These are phyloP conservation scores for Galeopsomyia nigrocyanea DNA, from an alignment of 2,888 invertebrate genomes.

Conservation along the genomic window DNA sequence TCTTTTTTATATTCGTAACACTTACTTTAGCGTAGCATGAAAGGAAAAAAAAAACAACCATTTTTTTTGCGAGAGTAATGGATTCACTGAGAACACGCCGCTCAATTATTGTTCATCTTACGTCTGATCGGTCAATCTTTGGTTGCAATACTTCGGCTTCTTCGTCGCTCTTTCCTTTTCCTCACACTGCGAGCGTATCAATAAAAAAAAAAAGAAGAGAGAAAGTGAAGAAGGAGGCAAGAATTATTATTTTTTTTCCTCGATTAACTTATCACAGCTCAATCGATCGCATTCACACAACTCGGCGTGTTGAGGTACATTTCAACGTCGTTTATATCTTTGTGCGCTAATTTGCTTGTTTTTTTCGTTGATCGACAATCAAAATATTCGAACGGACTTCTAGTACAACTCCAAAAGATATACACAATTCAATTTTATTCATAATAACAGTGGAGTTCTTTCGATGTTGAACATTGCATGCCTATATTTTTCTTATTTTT, in stretches of 20 bases:
- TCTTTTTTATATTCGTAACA: background rate
- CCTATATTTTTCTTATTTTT: no score
- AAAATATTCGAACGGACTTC: background rate
- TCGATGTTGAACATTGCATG: no score
- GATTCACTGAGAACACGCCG: slow-evolving; percentile 27
- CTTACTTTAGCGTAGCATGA: background rate
- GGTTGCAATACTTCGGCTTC: slow-evolving; percentile 47
- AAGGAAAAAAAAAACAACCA: background rate
- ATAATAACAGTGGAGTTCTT: no score
- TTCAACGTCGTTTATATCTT: slow-evolving; percentile 24
- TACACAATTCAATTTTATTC: no score
- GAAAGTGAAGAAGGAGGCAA: slow-evolving; percentile 40
- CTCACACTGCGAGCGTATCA: background rate
- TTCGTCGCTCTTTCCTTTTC: slow-evolving; percentile 30
- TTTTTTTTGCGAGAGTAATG: slow-evolving; percentile 3
- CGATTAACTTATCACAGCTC: slow-evolving; percentile 46
- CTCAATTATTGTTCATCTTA: slow-evolving; percentile 2
- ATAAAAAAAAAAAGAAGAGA: slow-evolving; percentile 15
- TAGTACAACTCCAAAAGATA: no score
- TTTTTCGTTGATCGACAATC: slow-evolving; percentile 18
- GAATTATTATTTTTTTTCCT: slow-evolving; percentile 36
- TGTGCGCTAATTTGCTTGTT: slow-evolving; percentile 31
- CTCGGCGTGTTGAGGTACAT: slow-evolving; percentile 15
- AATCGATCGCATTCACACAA: slow-evolving; percentile 27
- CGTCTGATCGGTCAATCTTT: slow-evolving; percentile 32